phyloP scores from a whole-genome alignment of 2,797 vertebrate genomes.

The Poeciliopsis paucimaculata region DNA sequence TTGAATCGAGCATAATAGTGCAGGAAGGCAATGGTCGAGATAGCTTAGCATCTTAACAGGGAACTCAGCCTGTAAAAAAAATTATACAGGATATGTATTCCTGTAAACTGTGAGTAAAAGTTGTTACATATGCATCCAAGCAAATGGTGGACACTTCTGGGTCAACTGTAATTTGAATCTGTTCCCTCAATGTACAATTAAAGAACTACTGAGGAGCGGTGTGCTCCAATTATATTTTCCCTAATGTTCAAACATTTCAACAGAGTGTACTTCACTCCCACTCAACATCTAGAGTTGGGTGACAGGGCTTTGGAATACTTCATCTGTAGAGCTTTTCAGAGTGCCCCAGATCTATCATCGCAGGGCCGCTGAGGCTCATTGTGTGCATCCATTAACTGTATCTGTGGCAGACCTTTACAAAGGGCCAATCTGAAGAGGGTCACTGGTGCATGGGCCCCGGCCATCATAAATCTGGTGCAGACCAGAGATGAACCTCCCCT shows the following conservation, averaged over 20 bases:
- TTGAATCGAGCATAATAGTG: too few species aligned
- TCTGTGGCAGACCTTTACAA: conserved; percentile 69
- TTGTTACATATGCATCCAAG: conserved; percentile 25
- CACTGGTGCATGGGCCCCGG: conserved; percentile 69
- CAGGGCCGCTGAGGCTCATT: conserved; percentile 67
- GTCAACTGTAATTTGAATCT: conserved; percentile 56
- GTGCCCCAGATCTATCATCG: conserved; percentile 74
- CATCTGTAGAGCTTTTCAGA: conserved; percentile 69
- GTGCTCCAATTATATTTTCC: conserved; percentile 62
- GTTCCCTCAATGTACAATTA: conserved; percentile 68
- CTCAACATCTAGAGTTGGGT: conserved; percentile 46
- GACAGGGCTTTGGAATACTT: conserved; percentile 64
- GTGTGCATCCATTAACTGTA: conserved; percentile 77
- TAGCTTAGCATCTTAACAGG: not conserved
- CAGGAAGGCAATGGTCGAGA: not conserved
- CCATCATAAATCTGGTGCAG: conserved; percentile 76
- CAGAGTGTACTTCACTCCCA: conserved; percentile 24
- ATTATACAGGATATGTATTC: not conserved
- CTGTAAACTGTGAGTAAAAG: conserved; percentile 3
- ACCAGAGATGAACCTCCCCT: conserved; percentile 63
- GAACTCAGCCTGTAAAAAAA: not conserved
- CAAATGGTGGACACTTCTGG: conserved; percentile 56
- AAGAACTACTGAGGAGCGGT: conserved; percentile 53
- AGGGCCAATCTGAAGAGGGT: conserved; percentile 69
- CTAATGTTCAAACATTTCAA: conserved; percentile 56